These are phyloP conservation scores for Lepidothrix coronata DNA, from an alignment of 2,113 vertebrate genomes.

Conservation along the genomic window DNA sequence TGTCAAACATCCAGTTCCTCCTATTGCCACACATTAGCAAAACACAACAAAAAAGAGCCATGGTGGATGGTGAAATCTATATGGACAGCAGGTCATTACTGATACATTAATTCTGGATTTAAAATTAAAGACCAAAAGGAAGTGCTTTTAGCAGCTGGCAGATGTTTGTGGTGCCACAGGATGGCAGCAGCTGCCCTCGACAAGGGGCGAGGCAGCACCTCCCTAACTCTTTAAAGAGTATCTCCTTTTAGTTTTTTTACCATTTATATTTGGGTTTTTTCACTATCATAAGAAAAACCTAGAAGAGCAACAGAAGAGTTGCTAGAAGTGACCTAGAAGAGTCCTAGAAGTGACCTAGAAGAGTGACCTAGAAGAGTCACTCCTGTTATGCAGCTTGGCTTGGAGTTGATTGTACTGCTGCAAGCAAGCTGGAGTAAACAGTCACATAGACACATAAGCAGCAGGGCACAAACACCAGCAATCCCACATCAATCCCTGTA, in stretches of 20 bases:
- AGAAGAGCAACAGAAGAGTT: not conserved
- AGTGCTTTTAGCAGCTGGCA: accelerated
- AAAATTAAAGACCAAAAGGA: not conserved
- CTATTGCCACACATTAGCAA: not conserved
- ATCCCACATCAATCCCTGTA: accelerated
- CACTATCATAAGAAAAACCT: accelerated
- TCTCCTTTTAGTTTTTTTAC: not conserved
- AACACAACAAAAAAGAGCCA: accelerated
- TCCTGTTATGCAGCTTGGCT: not conserved
- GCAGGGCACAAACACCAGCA: accelerated
- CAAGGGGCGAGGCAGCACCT: accelerated
- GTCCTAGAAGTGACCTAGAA: no score
- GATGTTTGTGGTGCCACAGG: not conserved
- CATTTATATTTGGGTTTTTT: not conserved
- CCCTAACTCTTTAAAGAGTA: accelerated
- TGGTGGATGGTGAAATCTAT: not conserved
- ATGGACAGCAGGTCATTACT: accelerated
- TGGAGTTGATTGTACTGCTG: accelerated
- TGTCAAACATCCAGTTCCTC: not conserved
- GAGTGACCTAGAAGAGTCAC: no score
- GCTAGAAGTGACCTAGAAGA: no score
- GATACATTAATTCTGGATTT: accelerated
- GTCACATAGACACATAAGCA: accelerated
- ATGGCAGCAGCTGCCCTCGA: not conserved
- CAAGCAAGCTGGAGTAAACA: not conserved